These are phyloP conservation scores for Heliangelus exortis DNA, from an alignment of 2,797 vertebrate species.

Conservation along the genomic window DNA sequence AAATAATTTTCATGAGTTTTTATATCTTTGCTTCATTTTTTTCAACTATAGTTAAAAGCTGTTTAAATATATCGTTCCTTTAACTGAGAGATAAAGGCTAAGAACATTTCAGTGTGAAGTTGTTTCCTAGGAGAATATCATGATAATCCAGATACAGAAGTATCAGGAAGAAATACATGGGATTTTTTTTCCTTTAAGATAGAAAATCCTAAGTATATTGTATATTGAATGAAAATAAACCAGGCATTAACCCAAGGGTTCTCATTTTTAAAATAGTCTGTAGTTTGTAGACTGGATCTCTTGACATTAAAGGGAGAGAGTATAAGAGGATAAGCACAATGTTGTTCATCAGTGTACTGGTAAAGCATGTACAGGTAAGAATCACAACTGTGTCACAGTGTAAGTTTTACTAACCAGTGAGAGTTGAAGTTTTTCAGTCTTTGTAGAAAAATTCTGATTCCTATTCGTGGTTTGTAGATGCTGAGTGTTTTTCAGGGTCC, in stretches of 20 bases:
- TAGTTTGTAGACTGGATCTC: neutral
- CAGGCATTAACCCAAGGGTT: neutral
- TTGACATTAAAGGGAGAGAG: neutral
- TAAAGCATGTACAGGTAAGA: neutral
- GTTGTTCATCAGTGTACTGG: neutral
- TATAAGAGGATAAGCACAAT: neutral
- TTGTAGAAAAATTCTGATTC: neutral
- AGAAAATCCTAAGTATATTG: neutral
- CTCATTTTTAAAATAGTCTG: neutral
- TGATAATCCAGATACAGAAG: neutral
- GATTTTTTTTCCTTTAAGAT: neutral
- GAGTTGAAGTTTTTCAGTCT: neutral
- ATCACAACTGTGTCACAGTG: neutral
- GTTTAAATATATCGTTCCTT: neutral
- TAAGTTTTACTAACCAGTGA: neutral
- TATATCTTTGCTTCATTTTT: neutral
- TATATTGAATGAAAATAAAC: neutral
- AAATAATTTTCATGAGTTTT: neutral
- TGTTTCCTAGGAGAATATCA: neutral
- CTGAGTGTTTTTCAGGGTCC: neutral
- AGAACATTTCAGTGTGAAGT: neutral
- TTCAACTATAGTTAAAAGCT: neutral
- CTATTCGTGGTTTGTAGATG: neutral
- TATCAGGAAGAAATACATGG: neutral
- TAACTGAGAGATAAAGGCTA: neutral